Evolutionary conservation across 1,140 invertebrate genomes (phyloP).

Genomic region (Drosophila malerkotliana): DNA sequence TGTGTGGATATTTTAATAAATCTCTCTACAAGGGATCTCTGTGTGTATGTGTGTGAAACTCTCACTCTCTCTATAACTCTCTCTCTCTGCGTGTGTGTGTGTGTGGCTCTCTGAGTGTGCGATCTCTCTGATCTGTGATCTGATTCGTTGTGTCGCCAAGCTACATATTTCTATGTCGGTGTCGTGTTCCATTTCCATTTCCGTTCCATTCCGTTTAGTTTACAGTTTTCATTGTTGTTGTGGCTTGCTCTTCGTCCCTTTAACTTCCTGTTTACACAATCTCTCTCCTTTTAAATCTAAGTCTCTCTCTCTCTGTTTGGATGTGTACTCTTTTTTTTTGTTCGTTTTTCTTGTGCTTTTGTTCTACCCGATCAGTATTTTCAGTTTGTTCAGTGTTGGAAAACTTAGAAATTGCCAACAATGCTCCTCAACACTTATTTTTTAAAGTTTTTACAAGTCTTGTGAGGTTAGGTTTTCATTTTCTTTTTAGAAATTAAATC

Average conservation of each 20-base stretch:
- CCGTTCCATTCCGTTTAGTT: slow-evolving; percentile 2
- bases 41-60: not conserved
- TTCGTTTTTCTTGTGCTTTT: too few species aligned
- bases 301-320: not conserved
- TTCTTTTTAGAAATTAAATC: too few species aligned
- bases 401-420: too few species aligned
- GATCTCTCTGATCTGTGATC: slow-evolving; percentile 5
- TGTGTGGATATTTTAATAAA: not conserved
- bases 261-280: not conserved
- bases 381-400: too few species aligned
- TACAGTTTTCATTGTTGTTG: slow-evolving; percentile 12
- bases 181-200: slow-evolving; percentile 11
- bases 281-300: slow-evolving; percentile 4
- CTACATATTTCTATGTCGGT: slow-evolving; percentile 1
- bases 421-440: too few species aligned
- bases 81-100: not conserved
- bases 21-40: not conserved
- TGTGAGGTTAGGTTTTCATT: too few species aligned
- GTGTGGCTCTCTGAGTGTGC: not conserved
- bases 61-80: not conserved
- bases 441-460: too few species aligned
- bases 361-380: too few species aligned
- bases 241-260: slow-evolving; percentile 13
- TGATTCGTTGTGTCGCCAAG: not conserved
- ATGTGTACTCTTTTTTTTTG: not conserved